phyloP scores from a whole-genome alignment of 2,797 vertebrate genomes.

The Dendrocincla tyrannina region DNA sequence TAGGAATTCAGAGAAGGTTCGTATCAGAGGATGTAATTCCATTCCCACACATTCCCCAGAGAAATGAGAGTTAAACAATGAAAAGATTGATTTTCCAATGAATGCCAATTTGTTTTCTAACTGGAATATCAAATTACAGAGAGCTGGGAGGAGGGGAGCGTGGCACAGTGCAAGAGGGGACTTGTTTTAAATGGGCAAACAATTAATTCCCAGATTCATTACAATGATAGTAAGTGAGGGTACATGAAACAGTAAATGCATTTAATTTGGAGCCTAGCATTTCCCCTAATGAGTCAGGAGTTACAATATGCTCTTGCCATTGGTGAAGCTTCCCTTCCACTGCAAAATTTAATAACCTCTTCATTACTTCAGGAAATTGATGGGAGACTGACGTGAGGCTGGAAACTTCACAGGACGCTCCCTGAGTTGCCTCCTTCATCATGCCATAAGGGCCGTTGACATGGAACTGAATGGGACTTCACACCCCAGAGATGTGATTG shows the following conservation, averaged over 20 bases:
- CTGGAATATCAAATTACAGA: conserved; percentile 47
- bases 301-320: not conserved
- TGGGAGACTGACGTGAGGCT: not conserved
- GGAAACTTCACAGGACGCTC: not conserved
- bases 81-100: conserved; percentile 68
- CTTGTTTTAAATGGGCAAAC: conserved; percentile 50
- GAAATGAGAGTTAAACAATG: conserved; percentile 64
- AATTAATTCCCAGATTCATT: conserved; percentile 68
- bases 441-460: not conserved
- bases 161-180: not conserved
- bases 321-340: not conserved
- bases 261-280: conserved; percentile 52
- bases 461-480: rapidly evolving
- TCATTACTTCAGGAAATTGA: conserved; percentile 49
- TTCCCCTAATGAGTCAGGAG: conserved; percentile 15
- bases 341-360: conserved; percentile 58
- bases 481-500: rapidly evolving
- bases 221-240: not conserved
- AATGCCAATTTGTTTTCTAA: conserved; percentile 67
- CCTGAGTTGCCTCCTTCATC: not conserved
- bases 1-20: not conserved
- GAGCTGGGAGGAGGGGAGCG: not conserved
- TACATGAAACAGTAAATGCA: conserved; percentile 40
- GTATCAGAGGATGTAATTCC: conserved; percentile 14
- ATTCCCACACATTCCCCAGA: not conserved